Percentiles rank a stretch among this genome's conserved stretches.
Evolutionary conservation across 2,113 vertebrate species (phyloP).

Genomic region (Oncorhynchus kisutch): DNA sequence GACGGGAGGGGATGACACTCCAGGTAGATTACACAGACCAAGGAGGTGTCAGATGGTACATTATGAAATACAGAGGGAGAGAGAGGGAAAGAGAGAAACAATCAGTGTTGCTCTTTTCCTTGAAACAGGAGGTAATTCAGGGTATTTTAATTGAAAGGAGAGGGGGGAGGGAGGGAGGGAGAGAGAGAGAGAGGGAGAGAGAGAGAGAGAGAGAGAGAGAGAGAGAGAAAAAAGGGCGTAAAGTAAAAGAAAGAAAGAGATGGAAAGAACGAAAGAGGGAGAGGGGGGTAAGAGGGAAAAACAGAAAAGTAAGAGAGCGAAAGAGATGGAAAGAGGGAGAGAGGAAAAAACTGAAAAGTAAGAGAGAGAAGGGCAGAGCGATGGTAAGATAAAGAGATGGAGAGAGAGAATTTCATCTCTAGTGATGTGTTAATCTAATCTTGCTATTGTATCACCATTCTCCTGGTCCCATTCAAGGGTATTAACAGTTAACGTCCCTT

Average conservation of each 20-base stretch:
- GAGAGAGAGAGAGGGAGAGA: neutral
- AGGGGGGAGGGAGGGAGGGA: too few relatives aligned
- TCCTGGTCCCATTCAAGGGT: constrained; percentile 28
- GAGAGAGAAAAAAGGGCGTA: neutral
- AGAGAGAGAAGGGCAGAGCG: neutral
- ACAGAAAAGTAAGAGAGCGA: neutral
- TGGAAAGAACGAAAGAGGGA: too few relatives aligned
- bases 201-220: neutral
- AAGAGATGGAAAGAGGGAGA: neutral
- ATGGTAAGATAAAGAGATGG: too few relatives aligned
- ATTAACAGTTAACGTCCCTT: constrained; percentile 48
- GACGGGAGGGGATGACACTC: neutral
- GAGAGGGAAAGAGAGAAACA: neutral
- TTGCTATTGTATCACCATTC: constrained; percentile 34
- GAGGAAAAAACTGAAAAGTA: neutral
- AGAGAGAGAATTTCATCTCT: constrained; percentile 1
- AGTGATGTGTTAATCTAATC: constrained; percentile 45
- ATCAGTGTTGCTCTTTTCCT: neutral
- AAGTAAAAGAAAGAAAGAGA: neutral
- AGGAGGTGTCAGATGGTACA: neutral
- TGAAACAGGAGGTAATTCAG: neutral
- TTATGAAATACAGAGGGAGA: neutral
- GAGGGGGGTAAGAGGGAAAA: too few relatives aligned
- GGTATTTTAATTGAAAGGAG: neutral
- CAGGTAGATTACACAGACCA: neutral